phyloP scores from a whole-genome alignment of 2,113 vertebrate species.

The Cyanoderma ruficeps region DNA sequence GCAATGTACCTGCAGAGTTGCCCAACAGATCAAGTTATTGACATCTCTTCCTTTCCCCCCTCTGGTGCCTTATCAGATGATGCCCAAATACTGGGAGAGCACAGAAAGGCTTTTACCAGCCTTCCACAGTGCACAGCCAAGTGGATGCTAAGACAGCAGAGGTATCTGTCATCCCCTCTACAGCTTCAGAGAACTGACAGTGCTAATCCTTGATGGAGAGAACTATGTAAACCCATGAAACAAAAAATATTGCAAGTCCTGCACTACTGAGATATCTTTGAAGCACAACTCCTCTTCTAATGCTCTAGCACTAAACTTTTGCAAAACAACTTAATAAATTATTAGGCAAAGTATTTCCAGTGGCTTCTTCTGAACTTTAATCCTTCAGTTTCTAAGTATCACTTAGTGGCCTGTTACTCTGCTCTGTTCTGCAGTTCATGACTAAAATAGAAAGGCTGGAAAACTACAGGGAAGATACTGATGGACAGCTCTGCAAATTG shows the following conservation, averaged over 20 bases:
- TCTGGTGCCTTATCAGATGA: background rate
- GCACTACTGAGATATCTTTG: background rate
- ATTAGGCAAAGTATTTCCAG: background rate
- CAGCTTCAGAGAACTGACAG: background rate
- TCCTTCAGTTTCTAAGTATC: background rate
- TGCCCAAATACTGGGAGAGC: background rate
- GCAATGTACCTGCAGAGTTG: background rate
- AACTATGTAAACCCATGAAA: background rate
- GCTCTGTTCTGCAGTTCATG: background rate
- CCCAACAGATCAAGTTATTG: background rate
- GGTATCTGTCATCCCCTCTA: background rate
- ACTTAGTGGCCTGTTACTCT: slow-evolving; percentile 14
- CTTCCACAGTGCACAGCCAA: background rate
- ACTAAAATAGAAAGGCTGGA: slow-evolving; percentile 62
- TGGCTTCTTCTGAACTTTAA: background rate
- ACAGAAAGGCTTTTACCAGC: background rate
- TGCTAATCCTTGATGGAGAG: background rate
- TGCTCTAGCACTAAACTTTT: background rate
- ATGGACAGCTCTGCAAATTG: slow-evolving; percentile 67
- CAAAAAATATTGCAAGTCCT: background rate
- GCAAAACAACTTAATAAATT: background rate
- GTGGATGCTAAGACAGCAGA: background rate
- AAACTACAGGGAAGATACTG: slow-evolving; percentile 31
- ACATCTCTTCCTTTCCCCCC: background rate
- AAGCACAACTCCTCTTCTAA: background rate